phyloP scores from a whole-genome alignment of 2,113 vertebrate genomes.

The Erinaceus europaeus region DNA sequence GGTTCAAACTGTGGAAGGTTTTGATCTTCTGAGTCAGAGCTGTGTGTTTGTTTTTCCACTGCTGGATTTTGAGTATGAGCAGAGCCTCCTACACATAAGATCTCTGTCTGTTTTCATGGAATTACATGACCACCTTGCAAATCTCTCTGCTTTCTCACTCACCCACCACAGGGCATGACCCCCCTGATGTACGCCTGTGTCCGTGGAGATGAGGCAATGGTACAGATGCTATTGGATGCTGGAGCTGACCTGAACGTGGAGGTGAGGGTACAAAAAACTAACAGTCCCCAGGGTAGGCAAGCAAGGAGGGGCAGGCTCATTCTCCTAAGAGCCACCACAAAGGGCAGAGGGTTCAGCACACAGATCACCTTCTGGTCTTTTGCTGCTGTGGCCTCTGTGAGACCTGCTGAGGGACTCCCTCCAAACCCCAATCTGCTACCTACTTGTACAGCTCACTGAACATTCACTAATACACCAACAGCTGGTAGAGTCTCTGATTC shows the following conservation, averaged over 20 bases:
- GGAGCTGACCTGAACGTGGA: constrained; percentile 98
- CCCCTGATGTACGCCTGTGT: constrained; percentile 99
- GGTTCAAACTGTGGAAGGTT: not conserved
- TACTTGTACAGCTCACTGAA: not conserved
- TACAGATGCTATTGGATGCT: constrained; percentile 99
- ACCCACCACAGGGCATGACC: constrained; percentile 93
- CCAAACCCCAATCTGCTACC: not conserved
- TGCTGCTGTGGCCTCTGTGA: not conserved
- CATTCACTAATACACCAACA: too few relatives aligned
- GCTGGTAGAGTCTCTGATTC: not conserved
- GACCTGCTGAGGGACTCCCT: not conserved
- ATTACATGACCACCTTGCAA: constrained; percentile 69
- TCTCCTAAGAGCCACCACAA: not conserved
- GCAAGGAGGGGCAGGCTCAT: not conserved
- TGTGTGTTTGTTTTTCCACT: not conserved
- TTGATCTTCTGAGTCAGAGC: not conserved
- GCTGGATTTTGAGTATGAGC: not conserved
- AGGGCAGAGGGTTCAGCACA: not conserved
- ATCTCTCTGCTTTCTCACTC: constrained; percentile 76
- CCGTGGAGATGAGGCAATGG: constrained; percentile 98
- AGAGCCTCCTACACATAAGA: not conserved
- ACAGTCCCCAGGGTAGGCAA: not conserved
- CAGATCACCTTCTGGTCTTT: not conserved
- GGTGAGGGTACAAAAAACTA: constrained; percentile 84
- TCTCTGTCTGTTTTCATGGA: not conserved